Percentiles rank a stretch among this genome's conserved stretches.
phyloP scores from a whole-genome alignment of 2,888 invertebrate species.

The Metacarcinus magister region DNA sequence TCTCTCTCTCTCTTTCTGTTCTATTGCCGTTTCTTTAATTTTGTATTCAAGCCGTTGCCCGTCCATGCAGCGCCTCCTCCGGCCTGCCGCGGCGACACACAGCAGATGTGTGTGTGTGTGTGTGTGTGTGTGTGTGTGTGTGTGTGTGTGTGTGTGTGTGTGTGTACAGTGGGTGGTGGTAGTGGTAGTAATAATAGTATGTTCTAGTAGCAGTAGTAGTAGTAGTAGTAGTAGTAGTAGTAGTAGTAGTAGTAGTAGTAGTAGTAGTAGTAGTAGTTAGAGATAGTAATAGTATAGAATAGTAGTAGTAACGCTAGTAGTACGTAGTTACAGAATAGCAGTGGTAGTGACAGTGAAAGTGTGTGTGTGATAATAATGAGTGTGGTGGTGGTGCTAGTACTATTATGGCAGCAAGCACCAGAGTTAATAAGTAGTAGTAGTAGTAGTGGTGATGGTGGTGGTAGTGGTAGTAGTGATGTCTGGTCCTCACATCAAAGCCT shows the following conservation, averaged over 20 bases:
- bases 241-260: not conserved
- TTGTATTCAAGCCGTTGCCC: not conserved
- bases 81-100: not conserved
- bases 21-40: not conserved
- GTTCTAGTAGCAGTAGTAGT: not conserved
- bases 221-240: conserved; percentile 3
- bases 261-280: not conserved
- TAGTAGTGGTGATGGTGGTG: not conserved
- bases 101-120: not conserved
- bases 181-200: not conserved
- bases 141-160: conserved; percentile 4
- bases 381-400: not conserved
- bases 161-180: not conserved
- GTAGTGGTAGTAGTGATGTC: conserved; percentile 9
- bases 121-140: conserved; percentile 8
- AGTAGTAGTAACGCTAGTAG: not conserved
- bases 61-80: not conserved
- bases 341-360: not conserved
- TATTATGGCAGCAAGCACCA: too few species aligned
- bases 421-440: not conserved
- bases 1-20: not conserved
- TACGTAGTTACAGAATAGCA: not conserved
- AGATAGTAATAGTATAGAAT: not conserved
- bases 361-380: not conserved
- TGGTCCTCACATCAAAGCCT: not conserved